Percentiles rank a stretch among this genome's conserved stretches.
Conservation (phyloP, 2,888 invertebrate species). For the Pristionchus exspectatus region DNA sequence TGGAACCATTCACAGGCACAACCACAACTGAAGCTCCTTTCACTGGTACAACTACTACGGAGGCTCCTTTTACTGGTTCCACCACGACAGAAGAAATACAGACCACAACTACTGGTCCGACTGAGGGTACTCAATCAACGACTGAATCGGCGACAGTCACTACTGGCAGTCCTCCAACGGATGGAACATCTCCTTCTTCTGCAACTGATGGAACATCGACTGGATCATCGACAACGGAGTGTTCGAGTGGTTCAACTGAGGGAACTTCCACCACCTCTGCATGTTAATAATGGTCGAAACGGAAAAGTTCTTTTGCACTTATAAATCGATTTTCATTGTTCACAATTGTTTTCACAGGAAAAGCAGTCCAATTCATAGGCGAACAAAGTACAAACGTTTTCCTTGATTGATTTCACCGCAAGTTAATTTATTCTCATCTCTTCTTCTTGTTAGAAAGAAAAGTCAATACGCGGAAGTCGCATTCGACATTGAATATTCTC, state of each 20-base stretch:
- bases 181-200: background rate
- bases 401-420: background rate
- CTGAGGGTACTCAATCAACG: background rate
- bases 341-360: background rate
- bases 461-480: background rate
- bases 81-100: background rate
- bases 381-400: background rate
- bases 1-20: conserved; percentile 38
- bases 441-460: background rate
- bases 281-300: background rate
- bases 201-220: background rate
- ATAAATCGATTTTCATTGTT: background rate
- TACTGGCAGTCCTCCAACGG: background rate
- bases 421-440: background rate
- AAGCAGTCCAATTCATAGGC: background rate
- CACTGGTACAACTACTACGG: conserved; percentile 21
- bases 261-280: background rate
- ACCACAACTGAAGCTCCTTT: background rate
- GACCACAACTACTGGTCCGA: background rate
- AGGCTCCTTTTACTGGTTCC: conserved; percentile 5
- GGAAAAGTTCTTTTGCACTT: background rate
- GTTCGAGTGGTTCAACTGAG: background rate
- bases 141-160: background rate
- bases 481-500: conserved; percentile 8
- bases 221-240: background rate